phyloP scores from a whole-genome alignment of 2,888 invertebrate species.

The Drosophila pegasa region DNA sequence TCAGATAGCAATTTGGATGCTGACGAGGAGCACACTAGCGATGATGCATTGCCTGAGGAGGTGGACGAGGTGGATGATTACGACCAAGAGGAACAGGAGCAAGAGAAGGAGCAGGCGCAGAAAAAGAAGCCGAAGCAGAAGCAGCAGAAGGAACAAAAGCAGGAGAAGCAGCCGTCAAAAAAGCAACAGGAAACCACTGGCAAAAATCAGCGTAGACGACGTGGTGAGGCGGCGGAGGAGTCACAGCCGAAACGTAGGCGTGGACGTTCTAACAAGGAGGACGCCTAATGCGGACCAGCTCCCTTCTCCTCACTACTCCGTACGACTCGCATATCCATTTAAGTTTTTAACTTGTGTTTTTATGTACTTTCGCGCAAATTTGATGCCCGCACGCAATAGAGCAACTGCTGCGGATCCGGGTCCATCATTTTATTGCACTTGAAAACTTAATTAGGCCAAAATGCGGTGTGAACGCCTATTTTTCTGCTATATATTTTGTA shows the following conservation, averaged over 20 bases:
- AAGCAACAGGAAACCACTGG: slow-evolving; percentile 40
- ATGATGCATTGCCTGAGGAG: slow-evolving; percentile 30
- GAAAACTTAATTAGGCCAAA: slow-evolving; percentile 83
- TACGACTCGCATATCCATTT: slow-evolving; percentile 66
- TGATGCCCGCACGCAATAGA: slow-evolving; percentile 74
- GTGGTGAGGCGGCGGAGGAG: slow-evolving; percentile 30
- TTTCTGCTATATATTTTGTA: slow-evolving; percentile 33
- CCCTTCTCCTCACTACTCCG: slow-evolving; percentile 1
- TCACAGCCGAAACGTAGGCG: slow-evolving; percentile 50
- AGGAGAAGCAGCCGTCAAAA: slow-evolving; percentile 12
- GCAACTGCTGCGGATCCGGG: slow-evolving; percentile 49
- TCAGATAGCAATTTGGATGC: slow-evolving; percentile 53
- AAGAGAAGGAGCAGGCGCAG: slow-evolving; percentile 6
- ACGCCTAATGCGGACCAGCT: slow-evolving; percentile 6
- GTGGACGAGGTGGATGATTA: slow-evolving; percentile 45
- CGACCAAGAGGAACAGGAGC: slow-evolving; percentile 12
- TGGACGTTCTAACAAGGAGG: slow-evolving; percentile 44
- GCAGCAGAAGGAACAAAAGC: slow-evolving; percentile 3
- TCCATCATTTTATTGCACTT: slow-evolving; percentile 83
- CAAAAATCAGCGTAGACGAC: slow-evolving; percentile 29
- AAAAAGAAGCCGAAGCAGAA: slow-evolving; percentile 1
- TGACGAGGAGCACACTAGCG: slow-evolving; percentile 22
- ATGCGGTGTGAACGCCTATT: slow-evolving; percentile 74
- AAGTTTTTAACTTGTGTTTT: slow-evolving; percentile 78
- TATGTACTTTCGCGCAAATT: slow-evolving; percentile 73